Base-by-base conservation (phyloP, 2,113 vertebrate genomes). In the Carollia perspicillata region DNA sequence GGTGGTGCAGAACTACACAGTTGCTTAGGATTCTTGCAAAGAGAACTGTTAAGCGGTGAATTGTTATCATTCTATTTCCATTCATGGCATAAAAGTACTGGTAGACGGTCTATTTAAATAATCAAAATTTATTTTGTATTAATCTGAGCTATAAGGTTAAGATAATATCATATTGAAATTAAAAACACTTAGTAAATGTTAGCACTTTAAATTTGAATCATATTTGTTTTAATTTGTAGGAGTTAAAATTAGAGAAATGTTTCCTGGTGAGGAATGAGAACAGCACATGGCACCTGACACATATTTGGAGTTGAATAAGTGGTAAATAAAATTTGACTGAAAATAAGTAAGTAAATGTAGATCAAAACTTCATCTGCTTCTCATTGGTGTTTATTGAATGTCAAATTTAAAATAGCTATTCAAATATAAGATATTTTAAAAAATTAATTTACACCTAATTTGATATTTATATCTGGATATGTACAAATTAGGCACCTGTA, bases 401-500 rank as follows among this genome's bases (percentile, higher is more conserved):
- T 87, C 72, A 88, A 0, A 72, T 96, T 97, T 96, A 79, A 97
- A 98, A 96, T 78, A 95, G 2, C 0, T 63, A 63, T 47, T 94
- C 53, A 51, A 95, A 95, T 79, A 71, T 93, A 40, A 84, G 68
- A 90, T 96, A 96, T 83, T 97, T 88, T 96, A 35, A 68, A 81
- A 85, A 90, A 97, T 91, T 93, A 97, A 95, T 69, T 42, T 77
- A 13, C 17, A 84, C 35, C 12, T 97, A 86, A 97, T 96, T 96
- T 71, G n/a, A 94, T 97, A 95, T 65, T 94, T 75, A 86, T 94
- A 77, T 93, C 91, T 96, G 47, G 1, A 44, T 92, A 81, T 93
- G 53, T 66, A 81, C 87, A 97, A 95, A 97, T 95, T 92, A 97
- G 96, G 95, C 93, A 90, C 40, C 88, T 96, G 92, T 90, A 92